Percentiles rank a stretch among this genome's conserved stretches.
Conservation (phyloP, 2,797 vertebrate genomes). For the Amblyraja radiata region DNA sequence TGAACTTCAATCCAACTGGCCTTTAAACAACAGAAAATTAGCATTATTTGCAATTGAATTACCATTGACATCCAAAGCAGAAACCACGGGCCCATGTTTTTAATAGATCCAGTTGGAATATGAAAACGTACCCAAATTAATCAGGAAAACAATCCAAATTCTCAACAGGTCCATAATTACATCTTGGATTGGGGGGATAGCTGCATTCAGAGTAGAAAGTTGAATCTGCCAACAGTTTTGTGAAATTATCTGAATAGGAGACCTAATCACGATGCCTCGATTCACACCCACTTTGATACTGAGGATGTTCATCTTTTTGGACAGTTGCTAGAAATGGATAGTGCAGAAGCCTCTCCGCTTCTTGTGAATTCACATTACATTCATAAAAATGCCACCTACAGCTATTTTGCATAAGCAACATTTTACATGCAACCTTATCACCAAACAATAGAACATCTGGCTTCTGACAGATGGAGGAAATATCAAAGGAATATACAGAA, state of each 20-base stretch:
- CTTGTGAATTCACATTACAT: constrained; percentile 26
- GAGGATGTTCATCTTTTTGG: neutral
- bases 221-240: neutral
- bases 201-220: neutral
- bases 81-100: neutral
- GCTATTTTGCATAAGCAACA: constrained; percentile 27
- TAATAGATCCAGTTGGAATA: neutral
- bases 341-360: neutral
- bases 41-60: neutral
- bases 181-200: neutral
- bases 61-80: neutral
- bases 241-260: neutral
- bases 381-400: constrained; percentile 21
- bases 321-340: neutral
- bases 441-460: constrained; percentile 24
- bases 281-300: too few species aligned
- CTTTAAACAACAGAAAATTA: too few species aligned
- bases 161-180: neutral
- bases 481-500: too few species aligned
- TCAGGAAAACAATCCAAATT: neutral
- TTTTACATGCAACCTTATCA: constrained; percentile 33
- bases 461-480: too few species aligned
- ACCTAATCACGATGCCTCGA: neutral
- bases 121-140: neutral
- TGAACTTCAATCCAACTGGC: too few species aligned